Conservation (phyloP, 2,888 invertebrate genomes). For the Epinotia ramella region DNA sequence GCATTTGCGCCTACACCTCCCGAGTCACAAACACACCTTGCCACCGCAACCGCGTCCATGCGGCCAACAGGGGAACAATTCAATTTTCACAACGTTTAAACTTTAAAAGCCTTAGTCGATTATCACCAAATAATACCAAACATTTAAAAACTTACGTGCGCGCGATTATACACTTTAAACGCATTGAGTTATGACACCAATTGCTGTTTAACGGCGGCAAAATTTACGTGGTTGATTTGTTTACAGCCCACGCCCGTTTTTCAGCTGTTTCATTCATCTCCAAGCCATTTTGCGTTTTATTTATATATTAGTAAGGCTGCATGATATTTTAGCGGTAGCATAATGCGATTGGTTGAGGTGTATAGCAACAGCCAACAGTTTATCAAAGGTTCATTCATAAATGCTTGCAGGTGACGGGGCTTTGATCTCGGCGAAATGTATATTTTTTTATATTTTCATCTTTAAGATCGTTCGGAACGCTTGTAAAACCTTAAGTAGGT, state of each 20-base stretch:
- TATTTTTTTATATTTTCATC: conserved; percentile 58
- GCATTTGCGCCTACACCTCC: conserved; percentile 25
- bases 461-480: conserved; percentile 45
- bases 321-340: background rate
- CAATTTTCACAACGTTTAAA: conserved; percentile 64
- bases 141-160: conserved; percentile 30
- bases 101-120: conserved; percentile 61
- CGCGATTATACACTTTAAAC: conserved; percentile 1
- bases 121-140: conserved; percentile 49
- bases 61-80: conserved; percentile 60
- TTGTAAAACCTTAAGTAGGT: conserved; percentile 49
- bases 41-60: conserved; percentile 54
- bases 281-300: background rate
- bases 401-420: conserved; percentile 59
- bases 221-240: conserved; percentile 37
- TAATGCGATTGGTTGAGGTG: conserved; percentile 15
- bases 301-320: background rate
- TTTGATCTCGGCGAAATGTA: conserved; percentile 60
- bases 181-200: background rate
- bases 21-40: conserved; percentile 41
- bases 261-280: conserved; percentile 1
- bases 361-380: conserved; percentile 52
- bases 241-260: conserved; percentile 26
- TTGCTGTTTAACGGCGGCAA: background rate
- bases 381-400: conserved; percentile 57